phyloP scores from a whole-genome alignment of 2,888 invertebrate species.

The Drosophila anceps region DNA sequence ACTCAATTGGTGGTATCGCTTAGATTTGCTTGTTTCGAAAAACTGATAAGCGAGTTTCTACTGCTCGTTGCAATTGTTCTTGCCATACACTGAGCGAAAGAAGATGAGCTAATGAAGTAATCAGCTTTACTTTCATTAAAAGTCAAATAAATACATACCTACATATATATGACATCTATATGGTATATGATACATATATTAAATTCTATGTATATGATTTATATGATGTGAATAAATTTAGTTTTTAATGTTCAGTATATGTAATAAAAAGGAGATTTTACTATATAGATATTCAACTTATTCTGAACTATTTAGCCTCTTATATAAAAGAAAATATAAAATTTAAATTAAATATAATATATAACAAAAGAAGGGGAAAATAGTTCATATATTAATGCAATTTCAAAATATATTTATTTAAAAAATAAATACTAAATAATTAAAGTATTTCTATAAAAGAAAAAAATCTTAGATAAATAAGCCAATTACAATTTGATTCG shows the following conservation, averaged over 20 bases:
- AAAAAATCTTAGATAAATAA: no score
- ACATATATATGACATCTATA: background rate
- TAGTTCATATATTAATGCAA: no score
- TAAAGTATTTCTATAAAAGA: no score
- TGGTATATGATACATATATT: background rate
- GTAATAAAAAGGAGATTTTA: no score
- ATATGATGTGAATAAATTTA: background rate
- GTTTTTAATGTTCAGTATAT: background rate
- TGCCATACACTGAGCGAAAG: constrained; percentile 30
- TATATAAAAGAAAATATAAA: no score
- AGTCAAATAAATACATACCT: background rate
- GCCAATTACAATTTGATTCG: background rate
- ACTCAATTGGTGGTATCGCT: constrained; percentile 75
- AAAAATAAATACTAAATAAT: no score
- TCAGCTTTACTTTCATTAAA: background rate
- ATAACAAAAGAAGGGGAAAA: no score
- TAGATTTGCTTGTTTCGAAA: constrained; percentile 72
- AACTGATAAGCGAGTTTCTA: constrained; percentile 40
- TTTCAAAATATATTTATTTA: no score
- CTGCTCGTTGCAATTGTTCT: constrained; percentile 19
- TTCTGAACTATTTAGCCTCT: no score
- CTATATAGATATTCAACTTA: no score
- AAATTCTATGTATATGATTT: background rate
- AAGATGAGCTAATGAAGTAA: accelerated
- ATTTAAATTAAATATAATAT: no score